These are phyloP conservation scores for Polyommatus icarus DNA, from an alignment of 2,888 invertebrate genomes.

Conservation along the genomic window DNA sequence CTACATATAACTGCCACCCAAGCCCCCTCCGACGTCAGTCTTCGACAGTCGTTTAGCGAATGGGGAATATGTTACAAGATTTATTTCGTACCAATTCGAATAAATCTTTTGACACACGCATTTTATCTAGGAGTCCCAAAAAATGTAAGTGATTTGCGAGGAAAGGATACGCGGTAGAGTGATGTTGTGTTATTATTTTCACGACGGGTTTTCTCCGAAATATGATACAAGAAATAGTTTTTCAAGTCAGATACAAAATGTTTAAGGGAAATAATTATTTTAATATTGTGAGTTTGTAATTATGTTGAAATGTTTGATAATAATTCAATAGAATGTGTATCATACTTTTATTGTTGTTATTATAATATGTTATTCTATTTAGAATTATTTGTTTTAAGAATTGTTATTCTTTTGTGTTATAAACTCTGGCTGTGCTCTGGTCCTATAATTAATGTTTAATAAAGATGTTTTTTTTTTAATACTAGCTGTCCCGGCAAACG, in stretches of 20 bases:
- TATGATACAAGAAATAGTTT: neutral
- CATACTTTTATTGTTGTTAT: too few relatives aligned
- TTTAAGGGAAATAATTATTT: neutral
- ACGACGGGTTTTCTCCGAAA: neutral
- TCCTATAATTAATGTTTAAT: too few relatives aligned
- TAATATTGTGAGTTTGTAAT: neutral
- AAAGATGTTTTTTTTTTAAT: too few relatives aligned
- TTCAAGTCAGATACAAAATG: neutral
- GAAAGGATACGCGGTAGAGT: neutral
- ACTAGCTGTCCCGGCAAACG: too few relatives aligned
- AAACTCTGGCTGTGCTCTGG: too few relatives aligned
- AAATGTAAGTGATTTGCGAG: constrained; percentile 15
- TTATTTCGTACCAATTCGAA: constrained; percentile 15
- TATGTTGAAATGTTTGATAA: neutral
- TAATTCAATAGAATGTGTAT: too few relatives aligned
- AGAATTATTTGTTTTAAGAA: too few relatives aligned
- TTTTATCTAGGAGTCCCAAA: constrained; percentile 15
- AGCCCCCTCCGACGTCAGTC: neutral
- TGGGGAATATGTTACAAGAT: constrained; percentile 15
- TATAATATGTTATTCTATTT: too few relatives aligned
- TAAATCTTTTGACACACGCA: constrained; percentile 19
- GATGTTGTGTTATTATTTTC: constrained; percentile 5
- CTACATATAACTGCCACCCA: neutral
- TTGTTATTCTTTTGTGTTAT: too few relatives aligned
- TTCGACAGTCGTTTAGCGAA: constrained; percentile 1